These are phyloP conservation scores for Patiria pectinifera DNA, from an alignment of 53 echinoderm and acorn worm genomes.

Conservation along the genomic window DNA sequence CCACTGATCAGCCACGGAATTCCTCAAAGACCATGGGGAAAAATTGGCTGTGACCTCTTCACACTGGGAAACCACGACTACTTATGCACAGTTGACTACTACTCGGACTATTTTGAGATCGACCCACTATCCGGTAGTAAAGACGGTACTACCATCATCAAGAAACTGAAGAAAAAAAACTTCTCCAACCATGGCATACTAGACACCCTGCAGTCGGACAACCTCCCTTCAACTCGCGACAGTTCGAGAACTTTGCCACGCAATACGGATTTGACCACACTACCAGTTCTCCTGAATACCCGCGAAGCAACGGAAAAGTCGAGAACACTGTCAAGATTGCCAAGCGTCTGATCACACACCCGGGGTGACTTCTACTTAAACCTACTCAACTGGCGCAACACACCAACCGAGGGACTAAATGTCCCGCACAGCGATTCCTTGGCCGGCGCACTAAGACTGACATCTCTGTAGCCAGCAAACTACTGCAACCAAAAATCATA, in stretches of 20 bases:
- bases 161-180: slow-evolving; percentile 46
- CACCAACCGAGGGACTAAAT: slow-evolving; percentile 47
- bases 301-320: slow-evolving; percentile 72
- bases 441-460: slow-evolving; percentile 53
- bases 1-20: slow-evolving; percentile 60
- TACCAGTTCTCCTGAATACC: slow-evolving; percentile 62
- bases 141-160: slow-evolving; percentile 66
- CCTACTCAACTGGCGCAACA: slow-evolving; percentile 62
- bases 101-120: slow-evolving; percentile 76
- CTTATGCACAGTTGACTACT: slow-evolving; percentile 71
- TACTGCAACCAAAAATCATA: slow-evolving; percentile 65
- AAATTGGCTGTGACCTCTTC: slow-evolving; percentile 68
- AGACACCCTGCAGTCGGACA: slow-evolving; percentile 44
- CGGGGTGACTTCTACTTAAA: slow-evolving; percentile 48
- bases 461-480: slow-evolving; percentile 48
- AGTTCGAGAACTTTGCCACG: background rate
- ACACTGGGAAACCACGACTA: slow-evolving; percentile 58
- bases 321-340: slow-evolving; percentile 67
- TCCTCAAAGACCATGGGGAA: slow-evolving; percentile 60
- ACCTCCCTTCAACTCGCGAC: slow-evolving; percentile 1
- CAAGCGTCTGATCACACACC: slow-evolving; percentile 60
- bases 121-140: slow-evolving; percentile 64
- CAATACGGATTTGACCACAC: slow-evolving; percentile 33
- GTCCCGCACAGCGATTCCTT: slow-evolving; percentile 72
- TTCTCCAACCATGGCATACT: slow-evolving; percentile 61